These are phyloP conservation scores for Sylvia borin DNA, from an alignment of 2,797 vertebrate genomes.

Conservation along the genomic window DNA sequence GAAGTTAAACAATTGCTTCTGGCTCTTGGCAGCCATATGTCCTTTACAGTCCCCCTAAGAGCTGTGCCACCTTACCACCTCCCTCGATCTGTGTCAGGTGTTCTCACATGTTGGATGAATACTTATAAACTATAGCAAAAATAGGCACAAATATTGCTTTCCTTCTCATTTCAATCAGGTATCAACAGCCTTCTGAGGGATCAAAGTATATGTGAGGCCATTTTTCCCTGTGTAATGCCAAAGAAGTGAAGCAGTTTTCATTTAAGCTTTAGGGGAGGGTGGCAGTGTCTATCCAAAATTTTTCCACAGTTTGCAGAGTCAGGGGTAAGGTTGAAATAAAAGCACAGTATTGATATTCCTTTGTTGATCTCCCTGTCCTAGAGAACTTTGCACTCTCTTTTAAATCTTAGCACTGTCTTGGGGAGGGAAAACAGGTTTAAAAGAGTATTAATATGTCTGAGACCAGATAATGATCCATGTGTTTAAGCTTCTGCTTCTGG, in stretches of 20 bases:
- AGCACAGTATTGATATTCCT: not conserved
- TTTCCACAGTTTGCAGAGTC: not conserved
- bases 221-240: not conserved
- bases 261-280: not conserved
- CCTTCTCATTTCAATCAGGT: not conserved
- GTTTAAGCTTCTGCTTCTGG: not conserved
- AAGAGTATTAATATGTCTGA: not conserved
- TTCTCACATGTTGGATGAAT: not conserved
- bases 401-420: not conserved
- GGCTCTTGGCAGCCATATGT: not conserved
- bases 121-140: not conserved
- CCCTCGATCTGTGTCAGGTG: not conserved
- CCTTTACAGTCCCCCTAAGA: not conserved
- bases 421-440: not conserved
- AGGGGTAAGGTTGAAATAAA: not conserved
- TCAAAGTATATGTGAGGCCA: accelerated
- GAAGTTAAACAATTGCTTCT: not conserved
- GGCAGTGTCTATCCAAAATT: not conserved
- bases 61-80: not conserved
- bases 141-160: not conserved
- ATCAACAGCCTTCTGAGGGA: not conserved
- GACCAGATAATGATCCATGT: not conserved
- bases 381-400: not conserved
- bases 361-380: not conserved
- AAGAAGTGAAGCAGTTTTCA: not conserved